Percentiles rank a stretch among this genome's conserved stretches.
Conservation (phyloP, 1,140 invertebrate species). For the Drosophila lini region DNA sequence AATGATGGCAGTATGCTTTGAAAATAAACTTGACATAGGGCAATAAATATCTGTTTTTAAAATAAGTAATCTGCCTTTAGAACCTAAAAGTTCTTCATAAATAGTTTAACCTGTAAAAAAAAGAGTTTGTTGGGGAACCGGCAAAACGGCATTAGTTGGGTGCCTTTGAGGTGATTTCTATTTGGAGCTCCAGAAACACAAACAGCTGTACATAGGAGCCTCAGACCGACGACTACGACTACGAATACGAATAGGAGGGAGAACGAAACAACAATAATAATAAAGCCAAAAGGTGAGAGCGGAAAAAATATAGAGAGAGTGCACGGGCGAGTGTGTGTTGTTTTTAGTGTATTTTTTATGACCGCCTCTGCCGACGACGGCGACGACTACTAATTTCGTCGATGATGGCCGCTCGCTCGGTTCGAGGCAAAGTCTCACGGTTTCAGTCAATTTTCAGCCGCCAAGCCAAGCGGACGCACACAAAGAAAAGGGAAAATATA, state of each 20-base stretch:
- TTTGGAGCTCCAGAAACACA: slow-evolving; percentile 59
- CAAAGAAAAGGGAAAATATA: slow-evolving; percentile 8
- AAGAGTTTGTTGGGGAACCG: slow-evolving; percentile 13
- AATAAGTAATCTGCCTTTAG: not conserved
- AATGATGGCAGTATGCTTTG: no score
- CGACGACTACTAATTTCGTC: slow-evolving; percentile 65
- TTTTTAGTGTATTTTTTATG: slow-evolving; percentile 51
- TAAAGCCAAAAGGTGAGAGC: slow-evolving; percentile 60
- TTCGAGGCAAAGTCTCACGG: slow-evolving; percentile 59
- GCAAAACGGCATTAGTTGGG: slow-evolving; percentile 33
- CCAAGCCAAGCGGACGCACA: slow-evolving; percentile 67
- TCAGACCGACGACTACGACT: slow-evolving; percentile 2
- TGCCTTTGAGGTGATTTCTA: slow-evolving; percentile 61
- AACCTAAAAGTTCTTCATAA: not conserved
- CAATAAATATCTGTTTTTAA: no score
- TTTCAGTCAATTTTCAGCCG: slow-evolving; percentile 69
- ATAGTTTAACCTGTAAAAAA: not conserved
- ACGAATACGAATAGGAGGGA: slow-evolving; percentile 18
- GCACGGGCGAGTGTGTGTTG: slow-evolving; percentile 11
- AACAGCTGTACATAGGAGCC: slow-evolving; percentile 50
- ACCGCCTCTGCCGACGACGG: slow-evolving; percentile 17
- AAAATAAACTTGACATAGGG: no score
- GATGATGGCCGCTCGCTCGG: slow-evolving; percentile 71
- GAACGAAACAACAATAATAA: slow-evolving; percentile 44
- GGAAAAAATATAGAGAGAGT: slow-evolving; percentile 14